phyloP scores from a whole-genome alignment of 2,113 vertebrate species.

The Donacobius atricapilla region DNA sequence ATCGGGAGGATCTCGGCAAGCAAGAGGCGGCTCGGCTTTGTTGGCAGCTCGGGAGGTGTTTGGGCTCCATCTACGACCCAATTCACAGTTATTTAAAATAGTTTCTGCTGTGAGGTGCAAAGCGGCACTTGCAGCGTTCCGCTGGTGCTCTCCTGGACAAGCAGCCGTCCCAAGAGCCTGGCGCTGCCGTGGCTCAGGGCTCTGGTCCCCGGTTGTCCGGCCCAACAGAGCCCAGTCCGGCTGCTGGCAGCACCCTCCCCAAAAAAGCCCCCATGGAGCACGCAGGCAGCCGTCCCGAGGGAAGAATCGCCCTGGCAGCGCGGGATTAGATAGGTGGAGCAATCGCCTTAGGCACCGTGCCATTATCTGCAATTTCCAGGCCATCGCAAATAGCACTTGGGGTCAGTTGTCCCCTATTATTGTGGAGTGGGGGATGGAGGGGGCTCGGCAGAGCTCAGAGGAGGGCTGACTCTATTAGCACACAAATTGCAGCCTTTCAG shows the following conservation, averaged over 20 bases:
- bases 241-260: background rate
- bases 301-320: background rate
- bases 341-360: conserved; percentile 24
- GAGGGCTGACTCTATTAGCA: conserved; percentile 62
- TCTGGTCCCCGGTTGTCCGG: rapidly evolving
- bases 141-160: background rate
- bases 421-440: background rate
- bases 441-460: conserved; percentile 25
- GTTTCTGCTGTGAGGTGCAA: background rate
- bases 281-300: background rate
- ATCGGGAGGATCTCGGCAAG: background rate
- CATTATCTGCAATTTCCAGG: conserved; percentile 69
- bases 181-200: background rate
- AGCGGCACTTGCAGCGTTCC: background rate
- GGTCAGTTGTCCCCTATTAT: conserved; percentile 59
- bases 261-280: background rate
- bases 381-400: conserved; percentile 46
- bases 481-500: conserved; percentile 68
- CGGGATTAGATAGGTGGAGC: conserved; percentile 38
- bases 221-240: background rate
- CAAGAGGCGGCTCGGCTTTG: background rate
- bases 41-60: background rate
- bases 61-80: background rate
- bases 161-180: background rate
- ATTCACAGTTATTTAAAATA: background rate